These are phyloP conservation scores for Trinectes maculatus DNA, from an alignment of 2,113 vertebrate genomes.

Conservation along the genomic window DNA sequence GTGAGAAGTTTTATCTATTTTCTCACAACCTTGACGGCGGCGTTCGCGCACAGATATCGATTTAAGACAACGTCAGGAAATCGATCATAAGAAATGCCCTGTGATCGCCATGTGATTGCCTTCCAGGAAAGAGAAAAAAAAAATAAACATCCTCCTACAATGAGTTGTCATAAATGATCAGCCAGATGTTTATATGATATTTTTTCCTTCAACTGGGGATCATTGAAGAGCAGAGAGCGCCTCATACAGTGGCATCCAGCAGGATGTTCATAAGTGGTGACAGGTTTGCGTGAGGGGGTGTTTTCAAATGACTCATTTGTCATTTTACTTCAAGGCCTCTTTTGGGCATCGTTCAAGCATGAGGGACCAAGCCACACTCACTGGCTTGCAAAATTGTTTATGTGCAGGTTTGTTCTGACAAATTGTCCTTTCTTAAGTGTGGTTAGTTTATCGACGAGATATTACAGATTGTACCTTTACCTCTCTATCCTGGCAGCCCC, in stretches of 20 bases:
- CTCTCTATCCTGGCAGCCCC: background rate
- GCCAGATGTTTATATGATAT: conserved; percentile 50
- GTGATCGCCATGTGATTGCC: conserved; percentile 8
- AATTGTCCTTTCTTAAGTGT: background rate
- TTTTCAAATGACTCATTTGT: conserved; percentile 78
- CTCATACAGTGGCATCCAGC: conserved; percentile 50
- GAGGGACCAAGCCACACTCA: conserved; percentile 50
- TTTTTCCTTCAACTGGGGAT: conserved; percentile 19
- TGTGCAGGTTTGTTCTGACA: conserved; percentile 28
- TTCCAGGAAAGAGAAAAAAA: conserved; percentile 12
- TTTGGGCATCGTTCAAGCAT: conserved; percentile 66
- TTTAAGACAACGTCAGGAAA: conserved; percentile 24
- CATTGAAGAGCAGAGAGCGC: conserved; percentile 44
- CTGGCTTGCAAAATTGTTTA: conserved; percentile 44
- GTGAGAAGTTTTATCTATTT: conserved; percentile 44
- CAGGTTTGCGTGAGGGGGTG: conserved; percentile 72
- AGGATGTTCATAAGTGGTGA: conserved; percentile 73
- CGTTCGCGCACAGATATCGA: conserved; percentile 46
- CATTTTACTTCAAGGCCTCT: conserved; percentile 77
- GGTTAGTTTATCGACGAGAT: conserved; percentile 7
- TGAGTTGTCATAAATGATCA: conserved; percentile 14
- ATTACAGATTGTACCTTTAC: background rate
- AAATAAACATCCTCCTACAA: background rate
- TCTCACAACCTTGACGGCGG: conserved; percentile 41
- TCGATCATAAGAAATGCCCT: conserved; percentile 10